Conservation (phyloP, 2,113 vertebrate species). For the Toxostoma redivivum region DNA sequence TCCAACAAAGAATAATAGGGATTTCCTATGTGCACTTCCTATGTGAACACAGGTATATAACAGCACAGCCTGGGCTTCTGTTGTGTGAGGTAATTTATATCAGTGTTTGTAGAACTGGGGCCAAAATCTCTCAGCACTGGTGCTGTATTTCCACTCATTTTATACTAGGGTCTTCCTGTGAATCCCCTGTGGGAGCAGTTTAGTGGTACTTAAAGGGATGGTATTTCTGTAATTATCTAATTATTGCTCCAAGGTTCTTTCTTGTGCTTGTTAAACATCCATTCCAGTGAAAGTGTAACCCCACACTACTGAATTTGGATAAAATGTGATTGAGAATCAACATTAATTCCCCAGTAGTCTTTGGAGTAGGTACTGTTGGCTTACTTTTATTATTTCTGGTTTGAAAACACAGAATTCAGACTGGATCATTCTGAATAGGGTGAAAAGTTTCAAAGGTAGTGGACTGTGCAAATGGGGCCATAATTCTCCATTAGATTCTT, state of each 20-base stretch:
- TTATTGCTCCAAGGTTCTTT: constrained; percentile 23
- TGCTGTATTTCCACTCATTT: constrained; percentile 52
- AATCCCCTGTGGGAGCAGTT: constrained; percentile 27
- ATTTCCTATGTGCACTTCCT: background rate
- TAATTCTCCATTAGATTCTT: background rate
- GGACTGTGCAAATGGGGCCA: background rate
- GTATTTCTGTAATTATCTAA: constrained; percentile 54
- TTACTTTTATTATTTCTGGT: background rate
- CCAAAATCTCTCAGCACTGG: constrained; percentile 25
- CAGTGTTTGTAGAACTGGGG: background rate
- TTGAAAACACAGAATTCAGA: background rate
- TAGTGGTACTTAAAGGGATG: constrained; percentile 31
- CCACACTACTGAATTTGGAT: background rate
- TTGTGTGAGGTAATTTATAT: background rate
- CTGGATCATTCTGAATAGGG: background rate
- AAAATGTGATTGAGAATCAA: background rate
- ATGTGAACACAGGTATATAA: background rate
- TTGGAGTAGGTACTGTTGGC: background rate
- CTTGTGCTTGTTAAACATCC: constrained; percentile 13
- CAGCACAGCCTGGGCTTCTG: background rate
- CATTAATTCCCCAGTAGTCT: background rate
- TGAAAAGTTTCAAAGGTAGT: background rate
- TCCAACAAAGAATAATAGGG: background rate
- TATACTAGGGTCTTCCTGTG: constrained; percentile 12
- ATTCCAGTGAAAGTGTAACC: constrained; percentile 22